Evolutionary conservation across 2,797 vertebrate species (phyloP).

Genomic region (Xenopus petersii): DNA sequence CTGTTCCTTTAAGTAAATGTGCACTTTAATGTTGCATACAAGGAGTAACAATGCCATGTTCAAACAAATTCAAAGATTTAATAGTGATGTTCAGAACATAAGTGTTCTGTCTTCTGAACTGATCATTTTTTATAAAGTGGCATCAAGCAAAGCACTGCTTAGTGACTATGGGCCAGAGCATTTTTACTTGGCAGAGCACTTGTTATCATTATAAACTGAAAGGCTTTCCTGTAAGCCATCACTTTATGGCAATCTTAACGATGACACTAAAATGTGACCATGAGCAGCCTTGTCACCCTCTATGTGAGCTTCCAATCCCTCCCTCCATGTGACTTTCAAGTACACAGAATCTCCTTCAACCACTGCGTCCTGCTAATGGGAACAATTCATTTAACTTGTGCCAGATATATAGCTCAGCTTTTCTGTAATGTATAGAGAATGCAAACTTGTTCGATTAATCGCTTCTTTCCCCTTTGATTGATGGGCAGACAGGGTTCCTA

Average conservation of each 20-base stretch:
- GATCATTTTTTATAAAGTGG: neutral
- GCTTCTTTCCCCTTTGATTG: conserved; percentile 68
- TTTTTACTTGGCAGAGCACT: conserved; percentile 53
- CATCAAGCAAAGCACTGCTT: conserved; percentile 4
- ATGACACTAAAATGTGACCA: conserved; percentile 74
- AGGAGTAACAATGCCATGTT: no score
- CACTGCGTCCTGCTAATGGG: conserved; percentile 75
- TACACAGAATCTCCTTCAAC: conserved; percentile 82
- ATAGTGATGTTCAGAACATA: neutral
- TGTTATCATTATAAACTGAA: conserved; percentile 55
- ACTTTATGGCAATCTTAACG: conserved; percentile 65
- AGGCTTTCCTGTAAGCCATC: conserved; percentile 67
- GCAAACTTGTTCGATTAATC: conserved; percentile 67
- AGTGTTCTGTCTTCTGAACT: neutral
- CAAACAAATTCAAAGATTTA: no score
- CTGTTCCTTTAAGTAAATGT: no score
- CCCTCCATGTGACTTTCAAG: conserved; percentile 75
- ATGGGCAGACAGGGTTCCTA: conserved; percentile 61
- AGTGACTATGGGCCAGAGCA: conserved; percentile 28
- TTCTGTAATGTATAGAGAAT: conserved; percentile 67
- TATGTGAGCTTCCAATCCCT: conserved; percentile 50
- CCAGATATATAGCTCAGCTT: conserved; percentile 71
- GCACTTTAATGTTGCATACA: no score
- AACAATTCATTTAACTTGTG: conserved; percentile 81
- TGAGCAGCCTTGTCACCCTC: conserved; percentile 68